Base-by-base conservation (phyloP, 2,888 invertebrate species). In the Eristalis intricaria region DNA sequence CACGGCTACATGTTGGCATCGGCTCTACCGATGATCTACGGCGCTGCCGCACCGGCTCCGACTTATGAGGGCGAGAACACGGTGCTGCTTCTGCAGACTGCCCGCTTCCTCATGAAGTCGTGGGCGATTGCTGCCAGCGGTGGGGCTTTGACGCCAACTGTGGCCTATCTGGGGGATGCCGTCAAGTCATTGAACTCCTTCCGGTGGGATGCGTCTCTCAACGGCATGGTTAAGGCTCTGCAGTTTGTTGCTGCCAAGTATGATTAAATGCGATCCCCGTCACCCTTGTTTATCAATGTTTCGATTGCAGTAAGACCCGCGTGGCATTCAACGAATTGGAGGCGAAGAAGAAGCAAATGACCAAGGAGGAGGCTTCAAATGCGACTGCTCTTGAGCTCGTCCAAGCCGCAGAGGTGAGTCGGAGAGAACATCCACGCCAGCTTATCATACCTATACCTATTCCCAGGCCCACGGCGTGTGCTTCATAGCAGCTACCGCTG, bases 21-120 rank as follows among this genome's bases (percentile, higher is more conserved):
- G 89, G 97, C 96, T 92, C 94, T 99, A 89, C 98, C 98, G n/a
- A 94, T 95, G 80, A 95, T 96, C 1, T 98, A 98, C 92, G 96
- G 96, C 0, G 93, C 95, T 85, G 95, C 96, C 50, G 97, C 97
- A 0, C 98, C 98, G 29, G 96, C 97, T 79, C 96, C 96, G 92
- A 99, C 98, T 0, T 99, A 98, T 91, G 99, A 99, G 94, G 99
- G 99, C 0, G 99, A 99, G 94, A 99, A 99, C 92, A 98, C 98
- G 0, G 98, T 99, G 56, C 94, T 99, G 90, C 94, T 96, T 73
- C 94, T 99, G 74, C 99, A 99, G 94, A 97, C 97, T 2, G 98
- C 98, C 2, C 94, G 96, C 89, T 98, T 96, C 92, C 93, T 98
- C 23, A 95, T 97, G 89, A 98, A 98, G 93, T 95, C 95, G 1